These are phyloP conservation scores for Caenorhabditis panamensis DNA, from an alignment of 2,888 invertebrate species.

Conservation along the genomic window DNA sequence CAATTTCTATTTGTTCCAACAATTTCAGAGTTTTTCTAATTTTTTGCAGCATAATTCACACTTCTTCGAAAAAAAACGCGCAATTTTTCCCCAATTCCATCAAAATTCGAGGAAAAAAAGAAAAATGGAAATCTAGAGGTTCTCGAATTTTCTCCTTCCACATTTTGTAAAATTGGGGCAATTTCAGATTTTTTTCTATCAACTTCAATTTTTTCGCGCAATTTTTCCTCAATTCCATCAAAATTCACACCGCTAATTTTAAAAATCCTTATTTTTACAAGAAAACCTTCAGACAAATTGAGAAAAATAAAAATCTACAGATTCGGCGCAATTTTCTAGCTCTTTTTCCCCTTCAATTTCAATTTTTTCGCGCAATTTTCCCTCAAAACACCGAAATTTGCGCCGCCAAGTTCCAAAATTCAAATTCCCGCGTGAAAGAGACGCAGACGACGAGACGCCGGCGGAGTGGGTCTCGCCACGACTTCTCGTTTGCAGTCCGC, in stretches of 20 bases:
- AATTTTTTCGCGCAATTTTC: not conserved
- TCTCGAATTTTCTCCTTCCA: too few species aligned
- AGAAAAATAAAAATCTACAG: too few species aligned
- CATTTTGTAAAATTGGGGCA: too few species aligned
- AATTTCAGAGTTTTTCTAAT: not conserved
- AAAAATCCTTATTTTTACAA: not conserved
- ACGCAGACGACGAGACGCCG: slow-evolving; percentile 29
- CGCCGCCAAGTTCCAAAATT: not conserved
- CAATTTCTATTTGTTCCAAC: too few species aligned
- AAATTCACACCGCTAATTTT: not conserved
- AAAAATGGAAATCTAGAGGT: too few species aligned
- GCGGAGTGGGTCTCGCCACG: slow-evolving; percentile 56
- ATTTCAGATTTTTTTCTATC: too few species aligned
- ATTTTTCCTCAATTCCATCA: not conserved
- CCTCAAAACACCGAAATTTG: not conserved
- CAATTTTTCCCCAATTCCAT: not conserved
- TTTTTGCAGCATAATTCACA: slow-evolving; percentile 10
- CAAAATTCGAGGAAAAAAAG: too few species aligned
- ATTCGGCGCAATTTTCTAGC: too few species aligned
- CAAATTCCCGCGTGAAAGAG: slow-evolving; percentile 7
- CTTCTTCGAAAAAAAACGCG: not conserved
- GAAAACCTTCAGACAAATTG: too few species aligned
- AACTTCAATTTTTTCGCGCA: not conserved
- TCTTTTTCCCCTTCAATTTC: too few species aligned
- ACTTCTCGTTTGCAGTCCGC: slow-evolving; percentile 52